Evolutionary conservation across 2,888 invertebrate genomes (phyloP).

Genomic region (Conus canariensis): DNA sequence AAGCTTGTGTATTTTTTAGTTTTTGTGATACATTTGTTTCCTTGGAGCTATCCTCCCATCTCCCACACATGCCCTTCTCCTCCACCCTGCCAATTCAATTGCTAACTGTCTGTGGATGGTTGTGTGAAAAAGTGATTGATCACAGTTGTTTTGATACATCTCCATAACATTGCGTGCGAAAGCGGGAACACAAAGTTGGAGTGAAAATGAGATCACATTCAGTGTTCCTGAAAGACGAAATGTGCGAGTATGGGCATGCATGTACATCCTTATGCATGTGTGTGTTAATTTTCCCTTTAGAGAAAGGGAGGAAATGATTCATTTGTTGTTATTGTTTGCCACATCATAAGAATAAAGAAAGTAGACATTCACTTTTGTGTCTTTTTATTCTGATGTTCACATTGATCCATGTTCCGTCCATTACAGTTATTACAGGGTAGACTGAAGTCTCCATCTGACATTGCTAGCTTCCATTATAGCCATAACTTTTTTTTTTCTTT

Average conservation of each 20-base stretch:
- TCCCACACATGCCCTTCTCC: neutral
- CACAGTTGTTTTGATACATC: slow-evolving; percentile 12
- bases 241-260: neutral
- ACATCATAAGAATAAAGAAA: slow-evolving; percentile 27
- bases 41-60: neutral
- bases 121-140: slow-evolving; percentile 17
- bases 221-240: neutral
- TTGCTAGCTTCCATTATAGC: no score
- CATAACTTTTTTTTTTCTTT: no score
- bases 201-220: slow-evolving; percentile 3
- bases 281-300: slow-evolving; percentile 14
- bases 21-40: slow-evolving; percentile 22
- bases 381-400: no score
- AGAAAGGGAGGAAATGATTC: slow-evolving; percentile 9
- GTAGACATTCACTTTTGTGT: neutral
- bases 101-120: slow-evolving; percentile 13
- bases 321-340: slow-evolving; percentile 26
- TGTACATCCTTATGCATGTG: neutral
- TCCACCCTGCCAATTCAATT: slow-evolving; percentile 12
- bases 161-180: neutral
- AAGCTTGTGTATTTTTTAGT: slow-evolving; percentile 30
- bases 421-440: no score
- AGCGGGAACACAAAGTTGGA: slow-evolving; percentile 17
- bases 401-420: no score
- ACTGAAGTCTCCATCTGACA: no score